phyloP scores from a whole-genome alignment of 2,113 vertebrate species.

The Myxocyprinus asiaticus region DNA sequence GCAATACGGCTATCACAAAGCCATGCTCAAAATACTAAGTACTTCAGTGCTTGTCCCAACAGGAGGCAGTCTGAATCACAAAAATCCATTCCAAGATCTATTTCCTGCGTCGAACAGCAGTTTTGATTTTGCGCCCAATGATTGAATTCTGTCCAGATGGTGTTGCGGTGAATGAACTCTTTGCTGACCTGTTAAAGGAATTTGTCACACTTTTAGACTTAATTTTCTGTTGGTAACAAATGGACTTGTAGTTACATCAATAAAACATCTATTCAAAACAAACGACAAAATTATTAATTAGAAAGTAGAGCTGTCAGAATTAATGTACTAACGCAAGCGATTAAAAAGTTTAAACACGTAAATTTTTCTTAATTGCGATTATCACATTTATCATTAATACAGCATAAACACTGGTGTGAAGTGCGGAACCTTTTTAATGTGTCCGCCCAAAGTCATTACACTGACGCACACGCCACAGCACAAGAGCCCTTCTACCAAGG shows the following conservation, averaged over 20 bases:
- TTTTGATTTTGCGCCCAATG: slow-evolving; percentile 91
- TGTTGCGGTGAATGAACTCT: slow-evolving; percentile 57
- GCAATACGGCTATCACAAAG: slow-evolving; percentile 21
- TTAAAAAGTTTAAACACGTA: too few species aligned
- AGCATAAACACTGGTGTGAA: too few species aligned
- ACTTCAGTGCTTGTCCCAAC: slow-evolving; percentile 63
- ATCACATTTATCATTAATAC: too few species aligned
- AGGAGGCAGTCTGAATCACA: slow-evolving; percentile 1
- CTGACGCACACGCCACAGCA: too few species aligned
- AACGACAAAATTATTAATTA: too few species aligned
- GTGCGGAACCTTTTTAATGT: too few species aligned
- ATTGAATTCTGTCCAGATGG: slow-evolving; percentile 75
- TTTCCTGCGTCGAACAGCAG: slow-evolving; percentile 91
- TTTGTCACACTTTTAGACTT: background rate
- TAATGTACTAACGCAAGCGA: too few species aligned
- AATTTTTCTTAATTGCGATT: too few species aligned
- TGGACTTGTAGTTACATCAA: background rate
- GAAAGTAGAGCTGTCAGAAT: too few species aligned
- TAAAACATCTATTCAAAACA: too few species aligned
- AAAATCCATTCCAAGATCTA: slow-evolving; percentile 63
- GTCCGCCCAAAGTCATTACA: too few species aligned
- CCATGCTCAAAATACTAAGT: slow-evolving; percentile 59
- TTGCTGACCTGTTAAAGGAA: slow-evolving; percentile 60
- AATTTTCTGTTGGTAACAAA: background rate
- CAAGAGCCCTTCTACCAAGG: too few species aligned